Conservation (phyloP, 2,888 invertebrate genomes). For the Lissonota sp. region DNA sequence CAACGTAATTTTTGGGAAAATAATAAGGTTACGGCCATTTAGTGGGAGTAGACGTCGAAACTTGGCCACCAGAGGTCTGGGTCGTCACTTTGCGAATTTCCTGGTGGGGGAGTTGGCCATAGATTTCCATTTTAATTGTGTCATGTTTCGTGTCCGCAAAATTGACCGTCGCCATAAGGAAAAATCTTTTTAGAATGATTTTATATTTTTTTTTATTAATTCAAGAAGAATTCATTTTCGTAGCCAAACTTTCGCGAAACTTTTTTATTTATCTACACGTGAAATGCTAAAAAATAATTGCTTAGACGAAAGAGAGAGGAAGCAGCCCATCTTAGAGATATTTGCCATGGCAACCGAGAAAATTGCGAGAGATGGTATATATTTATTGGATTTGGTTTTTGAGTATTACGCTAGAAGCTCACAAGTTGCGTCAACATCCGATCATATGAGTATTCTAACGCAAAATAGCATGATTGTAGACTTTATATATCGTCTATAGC, state of each 20-base stretch:
- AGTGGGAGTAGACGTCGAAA: not conserved
- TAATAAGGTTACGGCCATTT: not conserved
- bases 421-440: constrained; percentile 38
- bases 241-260: too few relatives aligned
- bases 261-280: too few relatives aligned
- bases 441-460: constrained; percentile 27
- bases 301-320: too few relatives aligned
- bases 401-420: constrained; percentile 8
- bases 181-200: too few relatives aligned
- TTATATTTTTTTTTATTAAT: too few relatives aligned
- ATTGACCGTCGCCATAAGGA: too few relatives aligned
- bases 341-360: not conserved
- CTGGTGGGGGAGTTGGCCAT: not conserved
- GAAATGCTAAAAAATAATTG: too few relatives aligned
- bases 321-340: too few relatives aligned
- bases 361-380: constrained; percentile 3
- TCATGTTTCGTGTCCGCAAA: not conserved
- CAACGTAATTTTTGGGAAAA: not conserved
- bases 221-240: too few relatives aligned
- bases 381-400: constrained; percentile 13
- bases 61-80: constrained; percentile 21
- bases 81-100: constrained; percentile 9
- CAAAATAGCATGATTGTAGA: constrained; percentile 21
- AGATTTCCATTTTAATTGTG: not conserved
- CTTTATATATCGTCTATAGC: constrained; percentile 17